Base-by-base conservation (phyloP, 2,113 vertebrate genomes). In the Ptychochromis oligacanthus region DNA sequence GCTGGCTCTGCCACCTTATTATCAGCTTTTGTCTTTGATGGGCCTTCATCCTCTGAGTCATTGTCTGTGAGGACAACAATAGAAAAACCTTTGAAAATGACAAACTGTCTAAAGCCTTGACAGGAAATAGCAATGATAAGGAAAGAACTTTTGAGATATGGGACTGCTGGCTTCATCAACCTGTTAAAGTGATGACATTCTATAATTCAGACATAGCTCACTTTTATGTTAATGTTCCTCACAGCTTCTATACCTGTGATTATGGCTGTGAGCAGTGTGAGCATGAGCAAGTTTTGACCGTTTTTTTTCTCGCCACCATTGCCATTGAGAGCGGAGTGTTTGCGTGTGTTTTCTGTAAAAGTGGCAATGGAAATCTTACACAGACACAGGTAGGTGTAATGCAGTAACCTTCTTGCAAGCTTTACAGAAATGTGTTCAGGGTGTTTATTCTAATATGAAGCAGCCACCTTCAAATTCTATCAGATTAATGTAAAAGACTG, bases 41-140 rank as follows among this genome's bases (percentile, higher is more conserved):
- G 14, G 34, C 22, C 67, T 77, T 91, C 94, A 36, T 94, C 93
- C 15, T 90, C 86, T 0, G 92, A 91, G 28, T 93, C 89, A 54
- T 82, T 87, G 34, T 95, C 95, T 95, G 4, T 8, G 11, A 80
- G 18, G 49, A 13, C 12, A 14, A 74, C 12, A 82, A 46, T 1
- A 56, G 5, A 76, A 31, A n/a, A 81, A 61, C 2, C 13, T 14
- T 55, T 55, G n/a, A 83, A 80, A 52, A 52, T 43, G 7, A 84
- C 6, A 62, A 38, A 64, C 34, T n/a, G 24, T 18, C 10, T 70
- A 56, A 1, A 13, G 20, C 0, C 7, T 46, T 6, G 9, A 49
- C n/a, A 28, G 11, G 20, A 74, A 57, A 67, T 20, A 26, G 8
- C 1, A 75, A 9, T 28, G 28, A 60, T 1, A 56, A 24, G 2